Evolutionary conservation across 1,140 invertebrate species (phyloP).

Genomic region (Laupala kohalensis): DNA sequence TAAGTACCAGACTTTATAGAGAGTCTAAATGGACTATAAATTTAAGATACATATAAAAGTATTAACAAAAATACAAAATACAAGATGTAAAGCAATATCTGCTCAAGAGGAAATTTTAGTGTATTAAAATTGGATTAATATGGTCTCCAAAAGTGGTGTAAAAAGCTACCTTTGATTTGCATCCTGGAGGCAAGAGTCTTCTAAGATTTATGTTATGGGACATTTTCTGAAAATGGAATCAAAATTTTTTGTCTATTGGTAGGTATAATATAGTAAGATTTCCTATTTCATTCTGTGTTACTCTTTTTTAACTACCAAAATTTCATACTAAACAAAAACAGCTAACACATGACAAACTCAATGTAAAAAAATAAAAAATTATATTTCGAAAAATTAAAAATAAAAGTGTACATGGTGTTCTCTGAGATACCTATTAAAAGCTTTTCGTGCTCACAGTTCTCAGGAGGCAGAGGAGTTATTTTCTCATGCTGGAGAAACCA

Average conservation of each 20-base stretch:
- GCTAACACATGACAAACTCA: too few relatives aligned
- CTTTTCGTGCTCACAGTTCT: neutral
- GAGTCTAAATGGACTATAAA: too few relatives aligned
- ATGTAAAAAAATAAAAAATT: too few relatives aligned
- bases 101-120: neutral
- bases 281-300: too few relatives aligned
- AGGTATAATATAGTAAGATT: too few relatives aligned
- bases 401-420: neutral
- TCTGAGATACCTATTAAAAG: neutral
- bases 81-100: neutral
- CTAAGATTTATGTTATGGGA: constrained; percentile 50
- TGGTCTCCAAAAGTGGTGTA: neutral
- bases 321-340: too few relatives aligned
- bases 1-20: too few relatives aligned
- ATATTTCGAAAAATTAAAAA: too few relatives aligned
- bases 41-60: too few relatives aligned
- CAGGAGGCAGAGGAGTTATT: neutral
- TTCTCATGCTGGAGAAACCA: neutral
- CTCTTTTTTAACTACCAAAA: too few relatives aligned
- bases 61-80: too few relatives aligned
- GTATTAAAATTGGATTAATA: neutral
- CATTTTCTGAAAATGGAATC: constrained; percentile 52
- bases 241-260: neutral
- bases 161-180: constrained; percentile 50
- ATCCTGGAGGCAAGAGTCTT: constrained; percentile 48